Evolutionary conservation across 1,140 invertebrate genomes (phyloP).

Genomic region (Ips nitidus): DNA sequence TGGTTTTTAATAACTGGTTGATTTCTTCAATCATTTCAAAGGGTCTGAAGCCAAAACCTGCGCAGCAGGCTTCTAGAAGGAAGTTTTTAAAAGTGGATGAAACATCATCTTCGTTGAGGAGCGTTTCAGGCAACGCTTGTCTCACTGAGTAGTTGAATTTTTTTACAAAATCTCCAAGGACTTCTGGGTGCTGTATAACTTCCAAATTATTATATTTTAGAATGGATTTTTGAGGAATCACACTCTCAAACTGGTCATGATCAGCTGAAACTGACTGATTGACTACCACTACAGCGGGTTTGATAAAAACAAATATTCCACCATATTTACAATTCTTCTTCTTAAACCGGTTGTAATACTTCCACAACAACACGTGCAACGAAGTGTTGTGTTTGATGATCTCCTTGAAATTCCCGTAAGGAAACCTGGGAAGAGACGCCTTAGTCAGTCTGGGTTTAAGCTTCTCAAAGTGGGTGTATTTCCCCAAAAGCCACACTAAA

Average conservation of each 20-base stretch:
- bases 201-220: conserved; percentile 6
- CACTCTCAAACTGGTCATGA: conserved; percentile 32
- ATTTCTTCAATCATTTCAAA: conserved; percentile 17
- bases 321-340: conserved; percentile 34
- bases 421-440: conserved; percentile 24
- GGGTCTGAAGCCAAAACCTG: conserved; percentile 26
- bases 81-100: conserved; percentile 11
- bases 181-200: conserved; percentile 29
- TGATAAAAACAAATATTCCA: conserved; percentile 38
- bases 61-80: conserved; percentile 20
- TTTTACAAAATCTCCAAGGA: conserved; percentile 35
- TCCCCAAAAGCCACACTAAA: conserved; percentile 33
- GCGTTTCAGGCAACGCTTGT: neutral
- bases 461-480: conserved; percentile 41
- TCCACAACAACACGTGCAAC: conserved; percentile 39
- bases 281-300: conserved; percentile 32
- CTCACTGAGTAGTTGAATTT: conserved; percentile 18
- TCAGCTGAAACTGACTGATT: conserved; percentile 27
- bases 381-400: conserved; percentile 35
- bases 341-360: conserved; percentile 40
- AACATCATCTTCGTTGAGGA: conserved; percentile 6
- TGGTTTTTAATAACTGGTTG: conserved; percentile 18
- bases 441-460: conserved; percentile 12
- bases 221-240: conserved; percentile 22
- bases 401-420: conserved; percentile 38